Conservation (phyloP, 1,140 invertebrate species). For the Hylyphantes graminicola region DNA sequence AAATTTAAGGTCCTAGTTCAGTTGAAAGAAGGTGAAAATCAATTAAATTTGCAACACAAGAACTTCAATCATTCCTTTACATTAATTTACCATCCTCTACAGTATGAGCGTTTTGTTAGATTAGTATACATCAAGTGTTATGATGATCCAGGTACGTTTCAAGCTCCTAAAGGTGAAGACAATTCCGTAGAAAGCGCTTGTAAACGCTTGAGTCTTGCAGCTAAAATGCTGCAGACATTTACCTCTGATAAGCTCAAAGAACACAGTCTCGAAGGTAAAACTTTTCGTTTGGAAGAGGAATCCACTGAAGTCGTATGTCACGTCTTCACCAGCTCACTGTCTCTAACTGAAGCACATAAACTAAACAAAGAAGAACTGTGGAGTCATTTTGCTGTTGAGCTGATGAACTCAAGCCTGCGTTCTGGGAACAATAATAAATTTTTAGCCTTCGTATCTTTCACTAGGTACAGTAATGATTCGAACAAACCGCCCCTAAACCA, state of each 20-base stretch:
- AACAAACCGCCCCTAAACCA: constrained; percentile 72
- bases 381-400: constrained; percentile 81
- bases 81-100: constrained; percentile 57
- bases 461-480: constrained; percentile 74
- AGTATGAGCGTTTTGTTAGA: constrained; percentile 66
- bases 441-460: constrained; percentile 89
- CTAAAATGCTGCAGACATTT: constrained; percentile 84
- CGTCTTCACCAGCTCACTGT: constrained; percentile 77
- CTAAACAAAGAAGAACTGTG: constrained; percentile 85
- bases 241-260: constrained; percentile 89
- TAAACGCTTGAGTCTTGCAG: constrained; percentile 80
- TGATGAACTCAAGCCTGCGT: constrained; percentile 75
- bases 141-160: constrained; percentile 80
- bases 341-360: constrained; percentile 76
- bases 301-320: constrained; percentile 71
- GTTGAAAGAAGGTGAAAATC: constrained; percentile 41
- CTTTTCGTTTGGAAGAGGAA: constrained; percentile 78
- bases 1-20: constrained; percentile 47
- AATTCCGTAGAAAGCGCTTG: constrained; percentile 80
- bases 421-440: constrained; percentile 81
- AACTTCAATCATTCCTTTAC: not conserved
- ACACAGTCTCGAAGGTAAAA: constrained; percentile 80
- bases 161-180: constrained; percentile 78
- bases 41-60: constrained; percentile 35
- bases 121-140: constrained; percentile 69